phyloP scores from a whole-genome alignment of 92 coral and sea anemone species.

The Epizoanthus fatuus region DNA sequence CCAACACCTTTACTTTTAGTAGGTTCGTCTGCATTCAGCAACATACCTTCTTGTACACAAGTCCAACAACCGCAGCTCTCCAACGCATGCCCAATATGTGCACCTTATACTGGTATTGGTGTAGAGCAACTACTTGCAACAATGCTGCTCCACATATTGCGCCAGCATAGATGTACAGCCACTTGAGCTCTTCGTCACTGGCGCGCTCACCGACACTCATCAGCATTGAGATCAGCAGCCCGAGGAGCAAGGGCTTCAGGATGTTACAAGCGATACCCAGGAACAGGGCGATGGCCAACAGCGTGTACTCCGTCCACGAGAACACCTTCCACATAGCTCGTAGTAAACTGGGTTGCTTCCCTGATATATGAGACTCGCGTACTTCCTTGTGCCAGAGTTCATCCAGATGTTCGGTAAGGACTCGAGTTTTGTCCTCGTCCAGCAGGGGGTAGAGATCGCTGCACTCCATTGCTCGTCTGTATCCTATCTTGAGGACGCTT shows the following conservation, averaged over 20 bases:
- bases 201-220: constrained; percentile 32
- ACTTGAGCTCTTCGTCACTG: constrained; percentile 48
- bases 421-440: constrained; percentile 85
- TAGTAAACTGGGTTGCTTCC: constrained; percentile 76
- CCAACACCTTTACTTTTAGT: background rate
- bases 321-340: constrained; percentile 82
- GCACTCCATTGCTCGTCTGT: constrained; percentile 76
- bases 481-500: constrained; percentile 77
- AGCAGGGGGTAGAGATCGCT: constrained; percentile 87
- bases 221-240: constrained; percentile 76
- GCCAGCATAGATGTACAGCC: constrained; percentile 74
- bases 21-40: background rate
- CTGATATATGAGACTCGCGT: constrained; percentile 72
- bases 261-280: constrained; percentile 90
- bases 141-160: constrained; percentile 76
- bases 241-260: constrained; percentile 83
- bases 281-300: constrained; percentile 74
- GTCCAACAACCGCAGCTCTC: constrained; percentile 85
- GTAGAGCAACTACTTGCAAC: constrained; percentile 74
- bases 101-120: constrained; percentile 86
- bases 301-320: constrained; percentile 85
- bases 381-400: constrained; percentile 79
- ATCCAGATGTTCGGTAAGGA: constrained; percentile 82
- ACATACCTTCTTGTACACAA: constrained; percentile 84
- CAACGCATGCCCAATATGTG: constrained; percentile 93